Base-by-base conservation (phyloP, 2,888 invertebrate species). In the Drosophila borealis region DNA sequence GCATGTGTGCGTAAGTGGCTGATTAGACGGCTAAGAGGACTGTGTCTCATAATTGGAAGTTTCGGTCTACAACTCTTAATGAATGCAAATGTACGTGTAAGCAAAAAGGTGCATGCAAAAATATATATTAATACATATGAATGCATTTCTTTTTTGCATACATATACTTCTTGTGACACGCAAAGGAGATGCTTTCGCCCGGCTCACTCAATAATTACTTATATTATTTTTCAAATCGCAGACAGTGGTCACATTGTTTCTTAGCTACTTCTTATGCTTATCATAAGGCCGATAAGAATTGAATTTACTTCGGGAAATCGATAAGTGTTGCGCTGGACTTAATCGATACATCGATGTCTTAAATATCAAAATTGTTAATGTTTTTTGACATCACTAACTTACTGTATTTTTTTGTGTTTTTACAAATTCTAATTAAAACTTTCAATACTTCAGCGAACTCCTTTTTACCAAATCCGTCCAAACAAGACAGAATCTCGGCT, bases 391-490 rank as follows among this genome's bases (percentile, higher is more conserved):
- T 72, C 75, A 14, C 75, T 75, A 72, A 61, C 49, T 42, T 57
- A 67, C 50, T 57, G 44, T 55, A 55, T 55, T 68, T 72, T 72
- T 68, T 64, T 72, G 77, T 63, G 73, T 60, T 71, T 57, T 60
- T 72, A 77, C 53, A 77, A 75, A 77, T 75, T 75, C 77, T 34
- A 77, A 67, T 68, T 57, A 54, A 63, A 60, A 44, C 54, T 42
- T 49, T 25, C 36, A 51, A 57, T 13, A 57, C 41, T 72, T 72
- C 54, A 51, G 46, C 19, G 50, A 67, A 60, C 37, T 57, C 54
- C 14, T 68, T 51, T 57, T 49, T 17, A 54, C 36, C 13, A 55
- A 57, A 25, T 77, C 73, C 78, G 78, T 72, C 73, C 77, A 68
- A 57, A 46, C 13, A 41, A 53, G 19, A 14, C 14, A 50, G 44